Conservation (phyloP, 2,113 vertebrate species). For the Herpailurus yagouaroundi region DNA sequence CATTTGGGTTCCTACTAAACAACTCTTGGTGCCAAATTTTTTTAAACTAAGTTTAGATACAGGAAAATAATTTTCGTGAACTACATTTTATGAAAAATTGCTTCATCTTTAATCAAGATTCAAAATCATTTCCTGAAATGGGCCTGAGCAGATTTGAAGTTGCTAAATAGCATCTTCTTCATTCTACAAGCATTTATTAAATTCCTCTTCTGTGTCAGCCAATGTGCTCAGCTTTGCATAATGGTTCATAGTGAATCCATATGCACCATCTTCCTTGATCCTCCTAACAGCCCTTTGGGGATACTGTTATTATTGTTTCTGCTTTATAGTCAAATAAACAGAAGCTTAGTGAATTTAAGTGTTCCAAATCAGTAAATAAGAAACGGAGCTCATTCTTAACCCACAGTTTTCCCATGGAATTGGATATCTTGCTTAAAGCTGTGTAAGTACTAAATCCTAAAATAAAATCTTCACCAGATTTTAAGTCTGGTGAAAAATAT, state of each 20-base stretch:
- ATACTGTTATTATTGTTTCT: constrained; percentile 48
- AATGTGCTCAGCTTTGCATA: background rate
- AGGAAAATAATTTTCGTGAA: constrained; percentile 41
- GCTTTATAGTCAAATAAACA: constrained; percentile 57
- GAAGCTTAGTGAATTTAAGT: constrained; percentile 34
- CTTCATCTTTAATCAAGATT: constrained; percentile 25
- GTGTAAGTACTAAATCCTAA: constrained; percentile 56
- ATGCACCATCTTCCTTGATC: background rate
- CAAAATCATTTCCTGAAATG: background rate
- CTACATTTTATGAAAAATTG: constrained; percentile 35
- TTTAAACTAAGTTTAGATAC: constrained; percentile 4
- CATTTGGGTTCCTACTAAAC: background rate
- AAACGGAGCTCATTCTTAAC: constrained; percentile 39
- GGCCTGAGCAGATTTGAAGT: background rate
- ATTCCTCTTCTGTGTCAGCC: background rate
- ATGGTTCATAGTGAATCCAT: background rate
- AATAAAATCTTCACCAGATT: constrained; percentile 72
- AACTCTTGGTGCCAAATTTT: background rate
- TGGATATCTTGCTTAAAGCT: constrained; percentile 61
- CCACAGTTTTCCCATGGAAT: constrained; percentile 40
- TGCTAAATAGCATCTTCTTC: constrained; percentile 20
- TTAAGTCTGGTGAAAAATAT: constrained; percentile 39
- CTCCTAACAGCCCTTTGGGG: background rate
- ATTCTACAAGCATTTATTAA: background rate
- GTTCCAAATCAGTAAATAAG: constrained; percentile 36